Conservation (phyloP, 2,888 invertebrate species). For the Melieria crassipennis region DNA sequence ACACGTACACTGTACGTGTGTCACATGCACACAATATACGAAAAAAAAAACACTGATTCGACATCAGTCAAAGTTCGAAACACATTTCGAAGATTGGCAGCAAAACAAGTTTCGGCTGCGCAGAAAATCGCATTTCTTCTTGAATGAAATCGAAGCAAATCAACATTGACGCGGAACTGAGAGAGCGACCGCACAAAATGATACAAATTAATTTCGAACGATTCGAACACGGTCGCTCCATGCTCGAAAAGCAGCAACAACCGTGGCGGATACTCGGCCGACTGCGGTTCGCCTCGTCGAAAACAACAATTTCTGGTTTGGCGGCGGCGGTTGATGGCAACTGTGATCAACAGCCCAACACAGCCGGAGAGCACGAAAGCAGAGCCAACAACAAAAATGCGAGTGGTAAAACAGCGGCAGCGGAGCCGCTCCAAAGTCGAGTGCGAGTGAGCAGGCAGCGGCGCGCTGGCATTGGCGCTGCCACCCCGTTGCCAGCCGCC, state of each 20-base stretch:
- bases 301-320: constrained; percentile 18
- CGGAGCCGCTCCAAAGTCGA: not conserved
- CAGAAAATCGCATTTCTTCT: too few relatives aligned
- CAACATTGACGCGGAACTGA: too few relatives aligned
- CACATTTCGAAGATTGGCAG: not conserved
- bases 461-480: not conserved
- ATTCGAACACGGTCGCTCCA: too few relatives aligned
- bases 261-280: too few relatives aligned
- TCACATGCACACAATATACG: constrained; percentile 8
- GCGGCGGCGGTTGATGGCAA: constrained; percentile 8
- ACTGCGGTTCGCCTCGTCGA: not conserved
- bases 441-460: constrained; percentile 10
- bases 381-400: too few relatives aligned
- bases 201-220: too few relatives aligned
- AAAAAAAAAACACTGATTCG: constrained; percentile 1
- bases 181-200: too few relatives aligned
- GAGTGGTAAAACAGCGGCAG: not conserved
- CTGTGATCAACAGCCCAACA: not conserved
- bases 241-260: too few relatives aligned
- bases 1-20: constrained; percentile 5
- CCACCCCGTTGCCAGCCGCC: not conserved
- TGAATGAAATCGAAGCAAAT: too few relatives aligned
- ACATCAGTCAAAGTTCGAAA: not conserved
- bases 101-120: too few relatives aligned
- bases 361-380: too few relatives aligned